Evolutionary conservation across 2,797 vertebrate species (phyloP).

Genomic region (Varecia variegata): DNA sequence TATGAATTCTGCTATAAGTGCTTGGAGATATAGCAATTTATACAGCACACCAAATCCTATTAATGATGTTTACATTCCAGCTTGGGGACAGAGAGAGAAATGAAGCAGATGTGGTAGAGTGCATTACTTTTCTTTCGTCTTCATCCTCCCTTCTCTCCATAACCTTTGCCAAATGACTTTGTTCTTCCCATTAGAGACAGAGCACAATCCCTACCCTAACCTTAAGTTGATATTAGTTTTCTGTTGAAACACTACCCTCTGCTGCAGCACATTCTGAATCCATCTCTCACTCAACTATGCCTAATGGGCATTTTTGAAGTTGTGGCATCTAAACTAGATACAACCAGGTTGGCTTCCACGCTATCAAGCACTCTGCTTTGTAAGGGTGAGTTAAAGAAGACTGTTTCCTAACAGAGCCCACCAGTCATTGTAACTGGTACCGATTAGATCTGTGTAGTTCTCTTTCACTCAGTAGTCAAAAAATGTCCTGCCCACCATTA

Average conservation of each 20-base stretch:
- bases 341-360: not conserved
- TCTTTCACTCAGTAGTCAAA: not conserved
- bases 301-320: not conserved
- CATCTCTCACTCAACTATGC: not conserved
- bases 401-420: not conserved
- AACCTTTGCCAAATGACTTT: not conserved
- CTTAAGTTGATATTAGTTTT: not conserved
- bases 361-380: not conserved
- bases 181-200: not conserved
- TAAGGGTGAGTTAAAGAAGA: not conserved
- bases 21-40: not conserved
- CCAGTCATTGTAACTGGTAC: not conserved
- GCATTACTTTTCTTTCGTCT: not conserved
- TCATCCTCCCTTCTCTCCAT: not conserved
- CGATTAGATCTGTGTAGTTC: not conserved
- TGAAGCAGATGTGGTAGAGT: not conserved
- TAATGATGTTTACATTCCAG: not conserved
- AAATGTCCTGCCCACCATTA: not conserved
- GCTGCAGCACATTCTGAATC: not conserved
- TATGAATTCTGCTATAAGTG: not conserved
- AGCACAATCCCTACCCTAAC: not conserved
- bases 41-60: not conserved
- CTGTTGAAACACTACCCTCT: not conserved
- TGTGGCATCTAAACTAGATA: not conserved
- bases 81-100: not conserved